These are phyloP conservation scores for Anoplophora glabripennis DNA, from an alignment of 1,140 invertebrate genomes.

Conservation along the genomic window DNA sequence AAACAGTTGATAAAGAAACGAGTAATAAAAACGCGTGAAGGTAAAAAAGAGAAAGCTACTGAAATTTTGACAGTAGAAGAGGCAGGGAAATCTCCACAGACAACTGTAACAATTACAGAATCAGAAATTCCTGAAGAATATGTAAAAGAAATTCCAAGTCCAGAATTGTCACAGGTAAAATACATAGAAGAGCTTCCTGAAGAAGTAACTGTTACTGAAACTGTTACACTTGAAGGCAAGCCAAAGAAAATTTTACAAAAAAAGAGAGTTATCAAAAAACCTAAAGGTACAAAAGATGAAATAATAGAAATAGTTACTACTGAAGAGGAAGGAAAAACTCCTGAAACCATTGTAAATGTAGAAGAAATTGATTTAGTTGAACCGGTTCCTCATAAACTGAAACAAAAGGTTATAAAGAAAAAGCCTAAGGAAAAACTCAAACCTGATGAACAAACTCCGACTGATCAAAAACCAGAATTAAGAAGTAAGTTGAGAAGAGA, in stretches of 20 bases:
- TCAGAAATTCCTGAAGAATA: conserved; percentile 41
- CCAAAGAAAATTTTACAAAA: conserved; percentile 46
- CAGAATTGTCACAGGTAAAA: too few relatives aligned
- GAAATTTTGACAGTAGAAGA: conserved; percentile 45
- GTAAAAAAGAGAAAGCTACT: conserved; percentile 43
- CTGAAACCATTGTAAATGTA: conserved; percentile 46
- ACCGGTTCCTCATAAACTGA: conserved; percentile 38
- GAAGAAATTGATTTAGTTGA: conserved; percentile 30
- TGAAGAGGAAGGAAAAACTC: conserved; percentile 51
- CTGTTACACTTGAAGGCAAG: conserved; percentile 34
- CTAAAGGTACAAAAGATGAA: conserved; percentile 48
- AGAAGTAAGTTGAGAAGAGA: conserved; percentile 33
- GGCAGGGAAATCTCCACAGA: conserved; percentile 46
- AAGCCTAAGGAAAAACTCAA: conserved; percentile 48
- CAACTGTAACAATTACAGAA: conserved; percentile 39
- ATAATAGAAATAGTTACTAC: conserved; percentile 52
- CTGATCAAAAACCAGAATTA: conserved; percentile 35
- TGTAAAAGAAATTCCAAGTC: conserved; percentile 38
- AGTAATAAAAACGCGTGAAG: conserved; percentile 41
- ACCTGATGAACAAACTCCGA: conserved; percentile 45
- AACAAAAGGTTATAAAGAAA: conserved; percentile 40
- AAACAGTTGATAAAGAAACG: conserved; percentile 47
- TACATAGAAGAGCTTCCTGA: conserved; percentile 45
- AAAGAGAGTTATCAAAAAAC: conserved; percentile 48
- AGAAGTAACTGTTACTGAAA: conserved; percentile 42